Conservation (phyloP, 2,113 vertebrate species). For the Genyomyrus donnyi region DNA sequence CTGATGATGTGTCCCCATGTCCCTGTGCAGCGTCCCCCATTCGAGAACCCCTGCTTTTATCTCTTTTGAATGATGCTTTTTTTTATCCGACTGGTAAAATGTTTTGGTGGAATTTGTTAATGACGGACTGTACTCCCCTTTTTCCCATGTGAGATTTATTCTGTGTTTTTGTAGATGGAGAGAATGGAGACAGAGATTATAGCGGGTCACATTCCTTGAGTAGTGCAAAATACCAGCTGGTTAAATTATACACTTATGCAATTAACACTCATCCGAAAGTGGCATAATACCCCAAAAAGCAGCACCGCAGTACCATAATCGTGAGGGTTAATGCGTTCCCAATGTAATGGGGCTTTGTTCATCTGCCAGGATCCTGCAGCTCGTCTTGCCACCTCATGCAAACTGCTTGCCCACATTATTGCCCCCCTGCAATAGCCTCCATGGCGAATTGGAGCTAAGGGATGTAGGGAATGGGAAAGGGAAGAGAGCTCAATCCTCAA, state of each 20-base stretch:
- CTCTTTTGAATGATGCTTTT: not conserved
- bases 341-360: not conserved
- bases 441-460: not conserved
- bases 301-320: not conserved
- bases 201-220: not conserved
- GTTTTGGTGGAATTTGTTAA: conserved; percentile 18
- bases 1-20: not conserved
- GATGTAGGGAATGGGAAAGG: not conserved
- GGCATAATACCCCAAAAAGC: not conserved
- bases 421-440: not conserved
- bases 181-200: not conserved
- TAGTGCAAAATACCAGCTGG: not conserved
- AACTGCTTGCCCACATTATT: not conserved
- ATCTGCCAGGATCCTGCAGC: not conserved
- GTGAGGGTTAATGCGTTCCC: not conserved
- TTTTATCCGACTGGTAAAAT: conserved; percentile 19
- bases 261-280: not conserved
- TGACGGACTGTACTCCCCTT: conserved; percentile 21
- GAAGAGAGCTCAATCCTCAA: not conserved
- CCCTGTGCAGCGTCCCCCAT: not conserved
- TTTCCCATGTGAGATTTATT: conserved; percentile 21
- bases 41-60: not conserved
- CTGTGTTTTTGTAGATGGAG: not conserved
- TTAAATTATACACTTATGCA: not conserved
- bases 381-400: not conserved